Base-by-base conservation (phyloP, 2,113 vertebrate genomes). In the Toxostoma redivivum region DNA sequence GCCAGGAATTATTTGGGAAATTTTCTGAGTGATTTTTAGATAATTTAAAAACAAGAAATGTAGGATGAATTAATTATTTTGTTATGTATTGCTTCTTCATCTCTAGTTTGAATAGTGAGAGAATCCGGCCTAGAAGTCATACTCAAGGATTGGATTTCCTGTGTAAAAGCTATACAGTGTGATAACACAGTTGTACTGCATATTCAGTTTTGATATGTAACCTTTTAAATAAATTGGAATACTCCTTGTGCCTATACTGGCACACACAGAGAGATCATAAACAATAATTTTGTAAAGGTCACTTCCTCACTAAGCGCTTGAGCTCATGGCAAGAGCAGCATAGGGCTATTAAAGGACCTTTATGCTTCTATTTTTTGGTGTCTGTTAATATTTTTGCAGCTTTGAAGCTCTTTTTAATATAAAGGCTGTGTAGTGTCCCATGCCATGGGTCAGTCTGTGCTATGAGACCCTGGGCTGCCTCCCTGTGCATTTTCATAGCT, bases 151-250 rank as follows among this genome's bases (percentile, higher is more conserved):
- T 93, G 92, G 78, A 90, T 94, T 96, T 94, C 96, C 92, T 90
- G 77, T 88, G 89, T 97, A 94, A 97, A 96, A 97, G 90, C 93
- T 94, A 87, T 86, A 86, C 51, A 88, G 66, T 94, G 95, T 95
- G 97, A 96, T 98, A 97, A 98, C 97, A 96, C 71, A 96, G 92
- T 95, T 96, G 95, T 97, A 87, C 94, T 96, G 93, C 97, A 97
- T 97, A 97, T 98, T 97, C 98, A 97, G 94, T 97, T 98, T 96
- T 97, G 96, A 97, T 98, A 94, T 86, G 97, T 98, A 98, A 98
- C 98, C 98, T 98, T 98, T 98, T 97, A 98, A 98, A 98, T 98
- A 98, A 98, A 98, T 98, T 98, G 98, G 98, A 98, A 98, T 98
- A 98, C 97, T 97, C 95, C 95, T 96, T 97, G 86, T 94, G 92